These are phyloP conservation scores for Opisthograptis luteolata DNA, from an alignment of 2,888 invertebrate genomes.

Conservation along the genomic window DNA sequence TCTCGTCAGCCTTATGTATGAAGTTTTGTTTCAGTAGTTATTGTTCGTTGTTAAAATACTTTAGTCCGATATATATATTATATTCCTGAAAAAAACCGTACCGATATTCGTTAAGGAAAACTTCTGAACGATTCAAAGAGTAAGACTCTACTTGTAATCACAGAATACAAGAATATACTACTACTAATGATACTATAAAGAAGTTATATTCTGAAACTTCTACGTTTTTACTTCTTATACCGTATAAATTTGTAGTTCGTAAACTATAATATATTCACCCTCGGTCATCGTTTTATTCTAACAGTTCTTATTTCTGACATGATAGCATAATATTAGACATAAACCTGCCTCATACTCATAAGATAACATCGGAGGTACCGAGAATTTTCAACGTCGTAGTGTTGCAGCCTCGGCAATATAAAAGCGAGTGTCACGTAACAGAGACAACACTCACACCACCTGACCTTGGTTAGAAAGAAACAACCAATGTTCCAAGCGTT, in stretches of 20 bases:
- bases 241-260: conserved; percentile 46
- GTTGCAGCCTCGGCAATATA: conserved; percentile 79
- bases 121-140: no score
- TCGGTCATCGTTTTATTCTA: conserved; percentile 45
- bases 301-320: conserved; percentile 52
- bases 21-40: background rate
- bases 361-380: conserved; percentile 79
- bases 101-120: no score
- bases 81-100: no score
- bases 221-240: conserved; percentile 1
- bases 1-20: background rate
- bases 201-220: conserved; percentile 8
- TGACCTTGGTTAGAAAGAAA: conserved; percentile 79
- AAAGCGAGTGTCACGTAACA: conserved; percentile 69
- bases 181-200: conserved; percentile 1
- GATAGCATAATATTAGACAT: conserved; percentile 76
- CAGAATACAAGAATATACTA: background rate
- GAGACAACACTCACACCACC: conserved; percentile 63
- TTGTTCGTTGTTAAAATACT: no score
- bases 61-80: no score
- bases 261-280: conserved; percentile 53
- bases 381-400: conserved; percentile 80
- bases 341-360: conserved; percentile 75
- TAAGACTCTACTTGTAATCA: background rate
- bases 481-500: conserved; percentile 63